Evolutionary conservation across 2,113 vertebrate species (phyloP).

Genomic region (Callocephalon fimbriatum): DNA sequence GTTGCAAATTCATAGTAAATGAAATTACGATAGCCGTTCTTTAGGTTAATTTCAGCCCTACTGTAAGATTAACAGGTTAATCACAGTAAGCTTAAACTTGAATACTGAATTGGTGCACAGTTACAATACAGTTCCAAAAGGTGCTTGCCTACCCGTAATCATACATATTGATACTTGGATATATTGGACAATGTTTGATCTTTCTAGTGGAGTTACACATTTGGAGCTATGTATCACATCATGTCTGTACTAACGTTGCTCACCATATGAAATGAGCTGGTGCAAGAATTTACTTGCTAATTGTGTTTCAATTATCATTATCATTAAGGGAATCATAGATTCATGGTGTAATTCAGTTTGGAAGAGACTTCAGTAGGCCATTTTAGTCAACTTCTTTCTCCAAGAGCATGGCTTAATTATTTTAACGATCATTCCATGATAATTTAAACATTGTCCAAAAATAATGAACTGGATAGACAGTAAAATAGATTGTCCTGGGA

Average conservation of each 20-base stretch:
- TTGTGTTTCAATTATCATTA: not conserved
- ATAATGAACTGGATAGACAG: not conserved
- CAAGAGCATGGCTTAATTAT: not conserved
- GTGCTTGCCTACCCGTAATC: not conserved
- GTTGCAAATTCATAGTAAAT: not conserved
- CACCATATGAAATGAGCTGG: not conserved
- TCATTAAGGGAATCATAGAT: not conserved
- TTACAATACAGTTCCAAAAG: not conserved
- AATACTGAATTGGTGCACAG: not conserved
- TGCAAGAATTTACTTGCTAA: not conserved
- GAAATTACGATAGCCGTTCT: not conserved
- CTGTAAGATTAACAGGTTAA: not conserved
- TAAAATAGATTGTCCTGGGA: not conserved
- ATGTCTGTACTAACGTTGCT: not conserved
- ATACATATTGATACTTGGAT: not conserved
- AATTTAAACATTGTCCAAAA: not conserved
- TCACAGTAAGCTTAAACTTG: not conserved
- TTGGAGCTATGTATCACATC: not conserved
- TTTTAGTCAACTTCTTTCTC: not conserved
- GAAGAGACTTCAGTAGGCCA: not conserved
- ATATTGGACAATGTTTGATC: not conserved
- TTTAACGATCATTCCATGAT: not conserved
- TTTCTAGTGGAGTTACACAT: rapidly evolving
- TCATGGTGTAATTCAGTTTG: not conserved
- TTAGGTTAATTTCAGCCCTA: not conserved